These are phyloP conservation scores for Steinernema khuongi DNA, from an alignment of 1,140 invertebrate genomes.

Conservation along the genomic window DNA sequence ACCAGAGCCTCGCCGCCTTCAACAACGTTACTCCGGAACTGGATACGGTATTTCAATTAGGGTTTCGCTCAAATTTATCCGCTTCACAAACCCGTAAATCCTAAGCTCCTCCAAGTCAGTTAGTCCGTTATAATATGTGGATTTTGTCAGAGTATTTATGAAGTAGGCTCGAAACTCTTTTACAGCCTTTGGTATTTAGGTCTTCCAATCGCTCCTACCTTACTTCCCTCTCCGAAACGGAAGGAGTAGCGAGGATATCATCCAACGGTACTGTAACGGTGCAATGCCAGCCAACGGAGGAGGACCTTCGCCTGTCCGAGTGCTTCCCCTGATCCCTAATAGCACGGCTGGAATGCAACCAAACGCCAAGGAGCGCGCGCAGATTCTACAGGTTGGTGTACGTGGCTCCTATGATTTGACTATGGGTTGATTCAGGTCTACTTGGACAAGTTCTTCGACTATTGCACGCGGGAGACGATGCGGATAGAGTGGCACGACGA, in stretches of 20 bases:
- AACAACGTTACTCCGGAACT: slow-evolving; percentile 34
- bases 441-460: slow-evolving; percentile 56
- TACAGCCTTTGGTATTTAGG: slow-evolving; percentile 20
- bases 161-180: too few species aligned
- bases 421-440: slow-evolving; percentile 43
- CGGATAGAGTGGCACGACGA: slow-evolving; percentile 54
- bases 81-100: too few species aligned
- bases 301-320: slow-evolving; percentile 27
- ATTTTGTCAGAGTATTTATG: too few species aligned
- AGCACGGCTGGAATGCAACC: slow-evolving; percentile 30
- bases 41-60: slow-evolving; percentile 34
- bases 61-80: background rate
- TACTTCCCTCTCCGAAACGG: slow-evolving; percentile 47
- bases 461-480: slow-evolving; percentile 45
- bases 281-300: slow-evolving; percentile 26
- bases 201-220: slow-evolving; percentile 53
- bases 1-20: slow-evolving; percentile 48
- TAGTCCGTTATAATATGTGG: too few species aligned
- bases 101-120: too few species aligned
- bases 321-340: slow-evolving; percentile 23
- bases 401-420: background rate
- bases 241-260: slow-evolving; percentile 34
- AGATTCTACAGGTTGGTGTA: slow-evolving; percentile 47
- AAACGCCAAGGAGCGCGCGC: slow-evolving; percentile 46
- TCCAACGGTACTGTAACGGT: slow-evolving; percentile 45